Percentiles rank a stretch among this genome's conserved stretches.
phyloP scores from a whole-genome alignment of 2,113 vertebrate genomes.

The Pomatostomus ruficeps region DNA sequence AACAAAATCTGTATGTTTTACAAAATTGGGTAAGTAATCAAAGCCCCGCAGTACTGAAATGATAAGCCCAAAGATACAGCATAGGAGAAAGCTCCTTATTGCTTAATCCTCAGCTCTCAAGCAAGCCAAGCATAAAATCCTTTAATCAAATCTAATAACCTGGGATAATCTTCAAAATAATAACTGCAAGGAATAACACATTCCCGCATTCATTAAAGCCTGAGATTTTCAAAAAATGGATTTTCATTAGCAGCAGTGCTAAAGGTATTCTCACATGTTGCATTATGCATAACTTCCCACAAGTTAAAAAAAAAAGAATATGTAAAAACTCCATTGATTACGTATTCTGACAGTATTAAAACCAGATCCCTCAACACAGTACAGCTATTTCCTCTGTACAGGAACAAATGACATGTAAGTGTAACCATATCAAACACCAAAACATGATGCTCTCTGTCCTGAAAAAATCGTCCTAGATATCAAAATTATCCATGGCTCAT shows the following conservation, averaged over 20 bases:
- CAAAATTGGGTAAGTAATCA: slow-evolving; percentile 24
- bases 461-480: background rate
- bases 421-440: background rate
- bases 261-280: background rate
- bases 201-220: slow-evolving; percentile 24
- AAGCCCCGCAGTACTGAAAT: background rate
- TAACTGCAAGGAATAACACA: slow-evolving; percentile 45
- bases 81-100: slow-evolving; percentile 50
- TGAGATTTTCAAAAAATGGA: background rate
- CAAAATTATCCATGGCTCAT: background rate
- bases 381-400: background rate
- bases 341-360: background rate
- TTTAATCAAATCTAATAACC: slow-evolving; percentile 64
- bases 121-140: slow-evolving; percentile 46
- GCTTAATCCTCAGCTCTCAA: slow-evolving; percentile 53
- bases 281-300: background rate
- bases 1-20: slow-evolving; percentile 46
- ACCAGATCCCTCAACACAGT: background rate
- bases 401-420: background rate
- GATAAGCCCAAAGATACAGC: slow-evolving; percentile 46
- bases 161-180: slow-evolving; percentile 60
- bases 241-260: background rate
- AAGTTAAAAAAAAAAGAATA: background rate
- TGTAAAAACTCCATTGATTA: background rate
- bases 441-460: background rate